phyloP scores from a whole-genome alignment of 2,113 vertebrate species.

The Triplophysa siluroides region DNA sequence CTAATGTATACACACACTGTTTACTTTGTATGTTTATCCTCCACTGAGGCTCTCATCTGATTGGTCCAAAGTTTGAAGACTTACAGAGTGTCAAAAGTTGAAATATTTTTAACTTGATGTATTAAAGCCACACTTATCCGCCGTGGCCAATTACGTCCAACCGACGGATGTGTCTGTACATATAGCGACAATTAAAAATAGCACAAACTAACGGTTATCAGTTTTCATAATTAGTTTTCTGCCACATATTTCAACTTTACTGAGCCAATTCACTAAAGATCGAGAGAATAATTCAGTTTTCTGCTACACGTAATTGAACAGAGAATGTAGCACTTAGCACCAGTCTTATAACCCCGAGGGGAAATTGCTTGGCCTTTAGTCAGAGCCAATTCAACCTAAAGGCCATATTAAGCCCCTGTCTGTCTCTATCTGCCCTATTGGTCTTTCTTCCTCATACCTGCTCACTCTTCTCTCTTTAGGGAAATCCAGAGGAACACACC shows the following conservation, averaged over 20 bases:
- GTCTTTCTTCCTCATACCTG: background rate
- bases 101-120: background rate
- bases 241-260: background rate
- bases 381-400: background rate
- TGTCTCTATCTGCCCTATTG: background rate
- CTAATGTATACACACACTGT: background rate
- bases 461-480: conserved; percentile 71
- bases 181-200: background rate
- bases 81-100: background rate
- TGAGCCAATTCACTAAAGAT: background rate
- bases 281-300: background rate
- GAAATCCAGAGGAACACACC: conserved; percentile 97
- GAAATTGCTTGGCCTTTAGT: background rate
- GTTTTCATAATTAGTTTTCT: background rate
- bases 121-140: too few relatives aligned
- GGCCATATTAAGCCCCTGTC: background rate
- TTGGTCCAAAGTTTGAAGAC: background rate
- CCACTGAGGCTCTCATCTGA: background rate
- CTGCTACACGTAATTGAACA: background rate
- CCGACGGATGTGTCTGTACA: background rate
- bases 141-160: background rate
- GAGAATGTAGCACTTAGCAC: too few relatives aligned
- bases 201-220: background rate
- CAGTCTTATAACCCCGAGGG: background rate
- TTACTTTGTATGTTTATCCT: background rate